These are phyloP conservation scores for Caenorhabditis virilis DNA, from an alignment of 2,888 invertebrate species.

Conservation along the genomic window DNA sequence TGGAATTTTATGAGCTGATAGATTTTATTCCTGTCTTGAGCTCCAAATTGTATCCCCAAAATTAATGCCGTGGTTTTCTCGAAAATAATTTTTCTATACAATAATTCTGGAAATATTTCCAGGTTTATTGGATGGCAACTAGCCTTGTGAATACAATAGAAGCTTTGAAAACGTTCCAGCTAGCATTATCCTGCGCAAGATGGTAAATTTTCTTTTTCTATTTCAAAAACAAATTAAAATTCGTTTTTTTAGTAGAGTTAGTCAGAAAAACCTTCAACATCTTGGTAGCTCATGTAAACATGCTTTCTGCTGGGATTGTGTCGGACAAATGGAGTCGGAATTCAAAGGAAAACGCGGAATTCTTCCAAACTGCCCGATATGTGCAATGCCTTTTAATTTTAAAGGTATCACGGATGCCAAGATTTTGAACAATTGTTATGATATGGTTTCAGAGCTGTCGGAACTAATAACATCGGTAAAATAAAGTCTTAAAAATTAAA, in stretches of 20 bases:
- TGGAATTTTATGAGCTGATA: no score
- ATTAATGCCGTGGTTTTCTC: no score
- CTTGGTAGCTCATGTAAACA: slow-evolving; percentile 43
- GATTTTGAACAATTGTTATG: slow-evolving; percentile 23
- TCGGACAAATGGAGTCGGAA: slow-evolving; percentile 6
- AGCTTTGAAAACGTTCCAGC: no score
- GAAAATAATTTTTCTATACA: no score
- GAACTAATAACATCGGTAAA: slow-evolving; percentile 3
- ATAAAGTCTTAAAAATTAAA: neutral
- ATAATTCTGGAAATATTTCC: no score
- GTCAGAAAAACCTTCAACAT: slow-evolving; percentile 20
- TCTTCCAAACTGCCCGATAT: slow-evolving; percentile 11
- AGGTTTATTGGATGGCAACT: neutral
- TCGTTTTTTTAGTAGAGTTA: slow-evolving; percentile 19
- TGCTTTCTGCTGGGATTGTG: slow-evolving; percentile 45
- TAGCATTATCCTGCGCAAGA: no score
- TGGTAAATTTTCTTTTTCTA: no score
- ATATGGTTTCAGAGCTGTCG: slow-evolving; percentile 14
- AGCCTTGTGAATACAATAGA: neutral
- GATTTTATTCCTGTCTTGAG: no score
- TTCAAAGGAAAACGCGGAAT: slow-evolving; percentile 6
- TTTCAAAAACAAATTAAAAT: no score
- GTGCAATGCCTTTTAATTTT: slow-evolving; percentile 18
- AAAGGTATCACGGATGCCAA: slow-evolving; percentile 21
- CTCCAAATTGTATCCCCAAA: no score